Percentiles rank a stretch among this genome's conserved stretches.
phyloP scores from a whole-genome alignment of 2,113 vertebrate species.

The Tupaia tana region DNA sequence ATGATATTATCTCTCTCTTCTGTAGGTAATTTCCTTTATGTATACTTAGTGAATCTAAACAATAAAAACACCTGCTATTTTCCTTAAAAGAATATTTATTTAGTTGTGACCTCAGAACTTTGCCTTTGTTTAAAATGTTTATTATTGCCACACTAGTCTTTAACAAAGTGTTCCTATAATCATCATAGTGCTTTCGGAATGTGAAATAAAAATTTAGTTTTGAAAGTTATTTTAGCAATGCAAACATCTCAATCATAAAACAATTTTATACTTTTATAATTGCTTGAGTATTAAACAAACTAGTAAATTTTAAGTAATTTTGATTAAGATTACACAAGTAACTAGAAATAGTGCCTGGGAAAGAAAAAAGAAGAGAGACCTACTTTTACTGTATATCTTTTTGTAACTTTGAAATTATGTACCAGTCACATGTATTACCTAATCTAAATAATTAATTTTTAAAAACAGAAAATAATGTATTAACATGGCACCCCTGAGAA shows the following conservation, averaged over 20 bases:
- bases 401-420: background rate
- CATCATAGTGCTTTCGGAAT: background rate
- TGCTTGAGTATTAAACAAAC: background rate
- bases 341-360: background rate
- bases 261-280: background rate
- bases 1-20: background rate
- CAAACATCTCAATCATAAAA: background rate
- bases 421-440: background rate
- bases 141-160: background rate
- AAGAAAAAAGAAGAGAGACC: background rate
- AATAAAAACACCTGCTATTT: background rate
- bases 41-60: background rate
- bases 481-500: background rate
- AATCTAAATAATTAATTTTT: background rate
- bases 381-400: background rate
- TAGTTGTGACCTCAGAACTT: background rate
- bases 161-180: background rate
- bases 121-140: background rate
- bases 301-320: constrained; percentile 25
- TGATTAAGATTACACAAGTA: background rate
- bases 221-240: background rate
- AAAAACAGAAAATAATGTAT: background rate
- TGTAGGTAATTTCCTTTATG: constrained; percentile 8
- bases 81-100: constrained; percentile 26
- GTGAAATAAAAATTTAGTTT: constrained; percentile 11